Evolutionary conservation across 2,113 vertebrate species (phyloP).

Genomic region (Equus quagga): DNA sequence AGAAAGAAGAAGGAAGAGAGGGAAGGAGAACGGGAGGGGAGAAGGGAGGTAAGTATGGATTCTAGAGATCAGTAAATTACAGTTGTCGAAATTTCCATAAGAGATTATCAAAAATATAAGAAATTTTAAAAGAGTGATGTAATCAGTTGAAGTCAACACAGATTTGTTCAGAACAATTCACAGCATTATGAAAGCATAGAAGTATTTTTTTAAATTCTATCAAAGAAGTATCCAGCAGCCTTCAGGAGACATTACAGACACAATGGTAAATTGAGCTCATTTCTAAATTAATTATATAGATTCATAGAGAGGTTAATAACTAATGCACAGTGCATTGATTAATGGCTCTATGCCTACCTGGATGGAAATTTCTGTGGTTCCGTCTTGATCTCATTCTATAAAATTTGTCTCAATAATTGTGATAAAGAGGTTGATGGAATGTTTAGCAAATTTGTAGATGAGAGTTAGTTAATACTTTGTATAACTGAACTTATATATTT

Average conservation of each 20-base stretch:
- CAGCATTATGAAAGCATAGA: background rate
- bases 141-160: background rate
- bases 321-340: background rate
- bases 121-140: background rate
- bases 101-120: background rate
- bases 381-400: background rate
- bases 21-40: background rate
- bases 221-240: background rate
- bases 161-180: background rate
- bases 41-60: background rate
- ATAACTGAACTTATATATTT: background rate
- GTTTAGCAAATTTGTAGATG: background rate
- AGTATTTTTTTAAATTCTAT: background rate
- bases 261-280: background rate
- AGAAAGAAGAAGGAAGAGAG: background rate
- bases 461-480: background rate
- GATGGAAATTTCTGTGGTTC: background rate
- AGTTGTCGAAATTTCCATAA: background rate
- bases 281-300: background rate
- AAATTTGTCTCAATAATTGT: background rate
- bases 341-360: background rate
- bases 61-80: background rate
- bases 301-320: background rate
- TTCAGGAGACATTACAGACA: background rate
- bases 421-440: background rate